Evolutionary conservation across 2,113 vertebrate genomes (phyloP), one percentile per base, ranked within the genome.

Genomic region (Ariopsis seemanni): DNA sequence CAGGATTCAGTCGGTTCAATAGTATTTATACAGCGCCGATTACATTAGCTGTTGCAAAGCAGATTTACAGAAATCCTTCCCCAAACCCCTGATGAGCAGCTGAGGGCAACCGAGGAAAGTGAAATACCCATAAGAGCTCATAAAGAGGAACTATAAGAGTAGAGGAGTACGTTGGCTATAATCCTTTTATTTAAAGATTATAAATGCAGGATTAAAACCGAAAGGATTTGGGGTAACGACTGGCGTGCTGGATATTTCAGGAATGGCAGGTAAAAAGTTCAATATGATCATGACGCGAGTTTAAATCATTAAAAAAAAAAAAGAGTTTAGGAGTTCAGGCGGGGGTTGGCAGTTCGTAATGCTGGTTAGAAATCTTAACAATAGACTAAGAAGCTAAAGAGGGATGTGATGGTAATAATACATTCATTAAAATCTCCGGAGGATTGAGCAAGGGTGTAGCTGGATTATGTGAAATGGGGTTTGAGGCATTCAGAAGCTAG

Each of bases 31-130:
- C 80, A 48, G 34, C 30, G 20, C 9, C 58, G 80, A 42, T 82
- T 82, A 63, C 80, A 82, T 82, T 82, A 15, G 18, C 6, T 81
- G 58, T 25, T 63, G 58, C 80, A 82, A 82, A 82, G 80, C 80
- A 82, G 80, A 57, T 82, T 82, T 82, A 42, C 9, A 82, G 27
- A 82, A 82, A 82, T 82, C 80, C 58, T 10, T 48, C 9, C 34
- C 30, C 20, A 48, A 58, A 82, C 58, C 58, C 58, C 34, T 82
- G 80, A 82, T 62, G 80, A 63, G 80, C 58, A 63, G 58, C 80
- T 22, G 42, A 82, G 80, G 80, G 80, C 80, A 63, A 63, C 58
- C 3, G 58, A 63, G 80, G 58, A 82, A 82, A 82, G 60, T 57
- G 50, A 82, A 82, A 50, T 63, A 63, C 80, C 58, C 80, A 63